Evolutionary conservation across 2,797 vertebrate genomes (phyloP).

Genomic region (Anguilla obscura): DNA sequence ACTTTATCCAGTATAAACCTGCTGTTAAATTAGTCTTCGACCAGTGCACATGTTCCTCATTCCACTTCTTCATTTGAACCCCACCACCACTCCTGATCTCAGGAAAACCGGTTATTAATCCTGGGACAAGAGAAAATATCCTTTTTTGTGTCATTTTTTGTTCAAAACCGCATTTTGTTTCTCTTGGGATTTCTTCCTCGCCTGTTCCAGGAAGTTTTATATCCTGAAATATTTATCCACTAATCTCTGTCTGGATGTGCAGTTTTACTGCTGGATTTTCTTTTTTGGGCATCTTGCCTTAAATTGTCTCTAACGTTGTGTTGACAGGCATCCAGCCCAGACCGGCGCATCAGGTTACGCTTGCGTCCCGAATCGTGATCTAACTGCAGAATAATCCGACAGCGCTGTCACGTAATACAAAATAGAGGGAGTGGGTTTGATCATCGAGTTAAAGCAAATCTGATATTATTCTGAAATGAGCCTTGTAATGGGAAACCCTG

Average conservation of each 20-base stretch:
- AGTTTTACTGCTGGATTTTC: neutral
- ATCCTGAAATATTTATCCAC: neutral
- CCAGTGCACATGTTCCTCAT: constrained; percentile 4
- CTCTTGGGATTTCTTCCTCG: neutral
- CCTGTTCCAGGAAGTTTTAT: neutral
- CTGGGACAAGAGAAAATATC: neutral
- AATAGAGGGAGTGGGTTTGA: neutral
- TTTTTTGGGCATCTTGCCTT: neutral
- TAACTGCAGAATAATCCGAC: constrained; percentile 1
- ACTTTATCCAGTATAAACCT: constrained; percentile 10
- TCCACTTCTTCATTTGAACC: neutral
- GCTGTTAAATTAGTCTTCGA: constrained; percentile 1
- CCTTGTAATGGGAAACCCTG: neutral
- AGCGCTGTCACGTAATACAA: neutral
- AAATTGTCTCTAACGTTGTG: constrained; percentile 1
- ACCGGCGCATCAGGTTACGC: neutral
- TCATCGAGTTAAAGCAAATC: neutral
- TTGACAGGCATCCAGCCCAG: neutral
- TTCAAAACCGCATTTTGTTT: constrained; percentile 1
- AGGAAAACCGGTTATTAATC: constrained; percentile 6
- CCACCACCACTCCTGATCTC: neutral
- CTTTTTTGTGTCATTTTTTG: neutral
- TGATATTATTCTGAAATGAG: constrained; percentile 14
- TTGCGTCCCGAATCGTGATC: neutral
- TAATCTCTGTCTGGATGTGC: neutral